These are phyloP conservation scores for Triplophysa tibetana DNA, from an alignment of 2,113 vertebrate species.

Conservation along the genomic window DNA sequence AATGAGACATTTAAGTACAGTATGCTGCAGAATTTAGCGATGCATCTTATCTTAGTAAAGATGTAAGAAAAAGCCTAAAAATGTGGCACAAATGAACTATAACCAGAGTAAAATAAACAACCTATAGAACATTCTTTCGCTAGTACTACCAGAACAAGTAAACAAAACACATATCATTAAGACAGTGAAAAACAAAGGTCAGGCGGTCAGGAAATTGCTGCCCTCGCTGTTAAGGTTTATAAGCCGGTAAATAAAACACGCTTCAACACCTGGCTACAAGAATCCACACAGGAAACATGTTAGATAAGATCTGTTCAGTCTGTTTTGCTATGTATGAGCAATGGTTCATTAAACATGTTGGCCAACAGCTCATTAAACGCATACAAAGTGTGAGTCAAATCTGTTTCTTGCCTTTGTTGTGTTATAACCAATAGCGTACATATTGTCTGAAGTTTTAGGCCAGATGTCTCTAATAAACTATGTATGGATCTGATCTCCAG, in stretches of 20 bases:
- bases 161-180: not conserved
- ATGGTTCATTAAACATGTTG: slow-evolving; percentile 11
- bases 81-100: too few species aligned
- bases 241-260: slow-evolving; percentile 25
- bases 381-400: not conserved
- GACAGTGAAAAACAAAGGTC: not conserved
- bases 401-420: not conserved
- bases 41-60: too few species aligned
- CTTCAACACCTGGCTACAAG: slow-evolving; percentile 20
- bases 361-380: slow-evolving; percentile 2
- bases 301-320: not conserved
- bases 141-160: not conserved
- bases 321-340: not conserved
- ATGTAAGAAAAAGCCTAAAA: too few species aligned
- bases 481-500: not conserved
- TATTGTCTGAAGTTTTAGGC: not conserved
- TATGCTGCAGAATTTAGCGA: too few species aligned
- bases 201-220: slow-evolving; percentile 25
- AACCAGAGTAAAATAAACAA: not conserved
- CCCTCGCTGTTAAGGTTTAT: not conserved
- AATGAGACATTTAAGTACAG: too few species aligned
- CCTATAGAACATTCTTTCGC: not conserved
- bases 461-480: not conserved
- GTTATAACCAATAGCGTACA: not conserved
- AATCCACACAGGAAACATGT: slow-evolving; percentile 15